Evolutionary conservation across 2,888 invertebrate genomes (phyloP).

Genomic region (Dendrolimus houi): DNA sequence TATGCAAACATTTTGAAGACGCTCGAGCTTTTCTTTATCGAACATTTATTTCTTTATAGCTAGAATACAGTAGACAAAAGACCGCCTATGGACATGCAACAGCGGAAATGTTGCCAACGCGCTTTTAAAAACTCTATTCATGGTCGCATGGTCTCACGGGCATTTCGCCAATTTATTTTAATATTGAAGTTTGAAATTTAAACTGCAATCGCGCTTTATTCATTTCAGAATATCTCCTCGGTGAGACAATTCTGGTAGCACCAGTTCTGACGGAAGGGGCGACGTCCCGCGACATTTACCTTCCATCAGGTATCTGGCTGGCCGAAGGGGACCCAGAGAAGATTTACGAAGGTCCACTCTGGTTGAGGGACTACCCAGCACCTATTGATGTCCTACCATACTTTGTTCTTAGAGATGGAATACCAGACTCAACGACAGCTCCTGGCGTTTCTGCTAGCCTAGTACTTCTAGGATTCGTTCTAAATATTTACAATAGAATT

Average conservation of each 20-base stretch:
- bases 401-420: slow-evolving; percentile 58
- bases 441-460: slow-evolving; percentile 22
- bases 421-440: slow-evolving; percentile 19
- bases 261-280: slow-evolving; percentile 82
- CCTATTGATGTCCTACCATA: slow-evolving; percentile 82
- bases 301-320: slow-evolving; percentile 85
- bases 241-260: slow-evolving; percentile 85
- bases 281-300: slow-evolving; percentile 80
- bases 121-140: no score
- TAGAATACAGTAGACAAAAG: no score
- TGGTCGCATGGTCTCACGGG: no score
- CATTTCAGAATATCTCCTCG: slow-evolving; percentile 84
- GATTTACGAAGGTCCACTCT: slow-evolving; percentile 74
- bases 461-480: slow-evolving; percentile 28
- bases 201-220: background rate
- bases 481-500: slow-evolving; percentile 11
- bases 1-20: no score
- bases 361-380: slow-evolving; percentile 80
- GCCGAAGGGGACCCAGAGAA: slow-evolving; percentile 72
- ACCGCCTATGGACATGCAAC: no score
- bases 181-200: no score
- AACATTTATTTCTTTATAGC: no score
- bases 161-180: no score
- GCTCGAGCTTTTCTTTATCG: no score
- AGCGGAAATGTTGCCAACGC: no score